These are phyloP conservation scores for Pollenia labialis DNA, from an alignment of 2,888 invertebrate genomes.

Conservation along the genomic window DNA sequence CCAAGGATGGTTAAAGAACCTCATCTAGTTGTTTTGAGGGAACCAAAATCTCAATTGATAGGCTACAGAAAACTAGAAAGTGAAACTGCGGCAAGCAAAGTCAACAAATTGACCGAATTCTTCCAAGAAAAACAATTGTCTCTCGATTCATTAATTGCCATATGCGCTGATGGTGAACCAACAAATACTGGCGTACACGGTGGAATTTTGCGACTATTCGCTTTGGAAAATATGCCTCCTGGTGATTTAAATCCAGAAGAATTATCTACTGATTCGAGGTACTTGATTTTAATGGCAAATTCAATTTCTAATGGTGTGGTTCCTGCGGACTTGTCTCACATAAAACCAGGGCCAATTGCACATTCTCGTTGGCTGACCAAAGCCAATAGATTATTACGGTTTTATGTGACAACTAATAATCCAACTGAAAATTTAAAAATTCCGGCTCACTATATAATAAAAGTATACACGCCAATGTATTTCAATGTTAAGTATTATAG, in stretches of 20 bases:
- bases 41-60: not conserved
- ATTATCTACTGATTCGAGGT: not conserved
- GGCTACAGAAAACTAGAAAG: not conserved
- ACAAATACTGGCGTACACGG: not conserved
- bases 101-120: not conserved
- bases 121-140: not conserved
- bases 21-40: too few relatives aligned
- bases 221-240: slow-evolving; percentile 12
- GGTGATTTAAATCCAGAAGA: slow-evolving; percentile 2
- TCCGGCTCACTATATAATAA: too few relatives aligned
- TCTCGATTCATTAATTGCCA: not conserved
- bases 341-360: not conserved
- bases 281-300: too few relatives aligned
- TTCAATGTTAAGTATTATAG: too few relatives aligned
- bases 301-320: slow-evolving; percentile 10
- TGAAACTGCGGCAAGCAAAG: not conserved
- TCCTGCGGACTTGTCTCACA: not conserved
- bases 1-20: not conserved
- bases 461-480: too few relatives aligned
- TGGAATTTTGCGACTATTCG: not conserved
- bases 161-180: not conserved
- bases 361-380: slow-evolving; percentile 25
- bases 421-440: too few relatives aligned
- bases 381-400: too few relatives aligned
- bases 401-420: too few relatives aligned